These are phyloP conservation scores for Glomeris maerens DNA, from an alignment of 1,140 invertebrate genomes.

Conservation along the genomic window DNA sequence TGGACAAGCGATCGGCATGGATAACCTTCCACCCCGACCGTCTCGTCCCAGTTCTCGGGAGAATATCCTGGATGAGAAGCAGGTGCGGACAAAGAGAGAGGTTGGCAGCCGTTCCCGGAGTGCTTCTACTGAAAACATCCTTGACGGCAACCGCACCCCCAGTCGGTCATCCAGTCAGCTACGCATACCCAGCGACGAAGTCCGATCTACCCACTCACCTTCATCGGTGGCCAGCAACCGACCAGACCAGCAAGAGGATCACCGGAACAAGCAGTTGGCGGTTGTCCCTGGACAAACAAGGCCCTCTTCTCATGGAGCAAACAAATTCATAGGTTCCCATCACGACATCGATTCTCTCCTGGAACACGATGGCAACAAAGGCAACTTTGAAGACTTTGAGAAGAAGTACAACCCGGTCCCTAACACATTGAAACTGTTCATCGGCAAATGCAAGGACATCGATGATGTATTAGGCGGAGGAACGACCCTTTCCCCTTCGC, in stretches of 20 bases:
- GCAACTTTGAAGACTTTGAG: constrained; percentile 15
- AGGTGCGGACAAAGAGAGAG: too few species aligned
- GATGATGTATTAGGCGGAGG: constrained; percentile 23
- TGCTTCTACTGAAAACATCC: too few species aligned
- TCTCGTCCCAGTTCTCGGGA: neutral
- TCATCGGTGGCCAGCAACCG: too few species aligned
- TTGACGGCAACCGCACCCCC: too few species aligned
- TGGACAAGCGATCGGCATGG: neutral
- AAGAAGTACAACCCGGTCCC: constrained; percentile 1
- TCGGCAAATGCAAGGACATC: constrained; percentile 21
- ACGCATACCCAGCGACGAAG: too few species aligned
- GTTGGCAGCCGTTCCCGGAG: too few species aligned
- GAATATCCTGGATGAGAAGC: neutral
- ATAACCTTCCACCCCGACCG: constrained; percentile 1
- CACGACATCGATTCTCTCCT: constrained; percentile 10
- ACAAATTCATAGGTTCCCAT: constrained; percentile 9
- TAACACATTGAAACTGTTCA: constrained; percentile 8
- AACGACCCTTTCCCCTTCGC: constrained; percentile 13
- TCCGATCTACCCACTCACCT: too few species aligned
- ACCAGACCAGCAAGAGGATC: too few species aligned
- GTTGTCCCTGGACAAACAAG: too few species aligned
- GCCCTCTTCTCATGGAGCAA: too few species aligned
- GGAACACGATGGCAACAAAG: neutral
- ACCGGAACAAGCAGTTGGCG: too few species aligned
- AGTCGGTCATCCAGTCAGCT: too few species aligned